Evolutionary conservation across 64 coral and sea anemone genomes (phyloP).

Genomic region (Dendronephthya gigantea): DNA sequence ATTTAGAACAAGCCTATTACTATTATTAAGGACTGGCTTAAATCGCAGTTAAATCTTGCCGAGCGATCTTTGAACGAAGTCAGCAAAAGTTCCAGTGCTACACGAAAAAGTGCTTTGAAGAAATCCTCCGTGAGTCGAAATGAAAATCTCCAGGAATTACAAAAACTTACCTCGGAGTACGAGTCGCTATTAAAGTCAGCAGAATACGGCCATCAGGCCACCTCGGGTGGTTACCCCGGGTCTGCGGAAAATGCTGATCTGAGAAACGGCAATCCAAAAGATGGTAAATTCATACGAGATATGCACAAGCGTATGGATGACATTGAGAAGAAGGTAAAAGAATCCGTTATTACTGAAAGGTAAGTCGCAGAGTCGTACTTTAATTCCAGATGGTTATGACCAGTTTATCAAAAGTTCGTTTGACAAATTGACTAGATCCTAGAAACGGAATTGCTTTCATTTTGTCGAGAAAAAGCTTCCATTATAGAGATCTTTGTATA

Average conservation of each 20-base stretch:
- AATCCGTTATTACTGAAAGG: not conserved
- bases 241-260: not conserved
- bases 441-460: too few species aligned
- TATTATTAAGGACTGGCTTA: not conserved
- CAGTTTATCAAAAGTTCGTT: too few species aligned
- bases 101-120: not conserved
- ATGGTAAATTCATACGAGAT: conserved; percentile 13
- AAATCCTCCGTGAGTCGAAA: not conserved
- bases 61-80: not conserved
- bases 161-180: not conserved
- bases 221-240: not conserved
- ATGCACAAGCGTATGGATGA: not conserved
- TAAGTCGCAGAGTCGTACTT: too few species aligned
- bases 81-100: not conserved
- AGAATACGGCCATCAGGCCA: not conserved
- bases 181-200: not conserved
- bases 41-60: not conserved
- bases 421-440: too few species aligned
- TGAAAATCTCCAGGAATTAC: not conserved
- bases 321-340: conserved; percentile 3
- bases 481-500: too few species aligned
- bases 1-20: too few species aligned
- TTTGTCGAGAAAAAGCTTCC: too few species aligned
- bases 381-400: too few species aligned
- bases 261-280: not conserved